Evolutionary conservation across 92 coral and sea anemone genomes (phyloP).

Genomic region (Paragorgia papillata): DNA sequence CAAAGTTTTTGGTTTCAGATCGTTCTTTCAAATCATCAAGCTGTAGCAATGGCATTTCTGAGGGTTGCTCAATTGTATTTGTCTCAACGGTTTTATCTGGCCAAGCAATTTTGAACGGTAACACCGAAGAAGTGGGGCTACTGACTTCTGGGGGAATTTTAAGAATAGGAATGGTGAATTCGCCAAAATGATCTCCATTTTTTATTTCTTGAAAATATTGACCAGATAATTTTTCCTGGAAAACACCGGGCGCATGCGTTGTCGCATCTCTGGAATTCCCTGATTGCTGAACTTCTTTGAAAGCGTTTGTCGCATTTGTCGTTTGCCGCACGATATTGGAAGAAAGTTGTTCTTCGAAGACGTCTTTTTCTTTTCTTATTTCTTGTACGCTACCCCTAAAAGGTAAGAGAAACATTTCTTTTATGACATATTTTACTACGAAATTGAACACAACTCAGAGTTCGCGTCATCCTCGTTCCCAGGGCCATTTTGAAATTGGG

Average conservation of each 20-base stretch:
- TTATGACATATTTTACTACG: no score
- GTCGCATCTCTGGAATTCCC: background rate
- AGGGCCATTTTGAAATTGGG: no score
- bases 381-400: background rate
- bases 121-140: background rate
- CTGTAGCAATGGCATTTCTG: constrained; percentile 29
- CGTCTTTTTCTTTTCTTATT: background rate
- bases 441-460: no score
- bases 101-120: constrained; percentile 44
- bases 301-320: background rate
- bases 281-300: background rate
- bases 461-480: no score
- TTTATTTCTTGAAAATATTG: background rate
- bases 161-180: constrained; percentile 32
- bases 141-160: constrained; percentile 20
- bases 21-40: constrained; percentile 9
- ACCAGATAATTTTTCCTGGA: background rate
- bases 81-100: background rate
- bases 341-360: background rate
- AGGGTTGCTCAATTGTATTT: background rate
- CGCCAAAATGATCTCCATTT: background rate
- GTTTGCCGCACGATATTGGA: background rate
- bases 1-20: background rate
- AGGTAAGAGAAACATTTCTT: background rate
- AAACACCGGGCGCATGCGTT: background rate